Conservation (phyloP, 37 sponge, comb jelly and placozoan genomes). For the Cliona cf. orientalis region DNA sequence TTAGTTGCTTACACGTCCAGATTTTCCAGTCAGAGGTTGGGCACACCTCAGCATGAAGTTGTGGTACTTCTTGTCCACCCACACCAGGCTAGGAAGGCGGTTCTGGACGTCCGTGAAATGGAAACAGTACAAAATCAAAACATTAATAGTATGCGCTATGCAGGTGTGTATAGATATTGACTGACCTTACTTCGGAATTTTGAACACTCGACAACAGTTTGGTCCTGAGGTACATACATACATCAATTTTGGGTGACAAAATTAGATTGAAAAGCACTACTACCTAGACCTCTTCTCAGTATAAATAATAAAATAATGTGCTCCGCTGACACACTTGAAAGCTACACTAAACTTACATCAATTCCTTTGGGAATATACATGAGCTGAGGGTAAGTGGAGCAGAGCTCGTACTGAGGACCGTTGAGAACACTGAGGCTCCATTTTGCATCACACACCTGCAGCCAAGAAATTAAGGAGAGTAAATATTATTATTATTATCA, state of each 20-base stretch:
- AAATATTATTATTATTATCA: background rate
- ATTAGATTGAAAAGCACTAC: too few species aligned
- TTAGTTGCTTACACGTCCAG: conserved; percentile 85
- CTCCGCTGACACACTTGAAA: background rate
- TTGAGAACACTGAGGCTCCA: conserved; percentile 64
- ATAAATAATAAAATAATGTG: background rate
- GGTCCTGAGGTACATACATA: background rate
- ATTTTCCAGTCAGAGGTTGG: conserved; percentile 90
- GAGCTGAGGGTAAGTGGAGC: conserved; percentile 77
- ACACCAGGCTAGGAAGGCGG: conserved; percentile 86
- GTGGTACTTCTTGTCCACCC: conserved; percentile 70
- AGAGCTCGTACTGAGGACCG: conserved; percentile 73
- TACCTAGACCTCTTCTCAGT: too few species aligned
- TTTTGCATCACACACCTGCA: conserved; percentile 2
- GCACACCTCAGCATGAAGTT: conserved; percentile 91
- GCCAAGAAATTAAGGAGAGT: background rate
- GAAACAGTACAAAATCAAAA: background rate
- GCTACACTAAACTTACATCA: conserved; percentile 3
- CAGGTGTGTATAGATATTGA: background rate
- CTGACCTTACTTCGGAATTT: conserved; percentile 88
- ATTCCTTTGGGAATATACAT: conserved; percentile 55
- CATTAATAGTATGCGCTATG: background rate
- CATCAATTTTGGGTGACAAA: background rate
- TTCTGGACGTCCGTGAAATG: conserved; percentile 22
- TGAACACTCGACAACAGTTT: conserved; percentile 44